Evolutionary conservation across 2,888 invertebrate species (phyloP), one percentile per base, ranked within the genome.

Genomic region (Platycnemis pennipes): DNA sequence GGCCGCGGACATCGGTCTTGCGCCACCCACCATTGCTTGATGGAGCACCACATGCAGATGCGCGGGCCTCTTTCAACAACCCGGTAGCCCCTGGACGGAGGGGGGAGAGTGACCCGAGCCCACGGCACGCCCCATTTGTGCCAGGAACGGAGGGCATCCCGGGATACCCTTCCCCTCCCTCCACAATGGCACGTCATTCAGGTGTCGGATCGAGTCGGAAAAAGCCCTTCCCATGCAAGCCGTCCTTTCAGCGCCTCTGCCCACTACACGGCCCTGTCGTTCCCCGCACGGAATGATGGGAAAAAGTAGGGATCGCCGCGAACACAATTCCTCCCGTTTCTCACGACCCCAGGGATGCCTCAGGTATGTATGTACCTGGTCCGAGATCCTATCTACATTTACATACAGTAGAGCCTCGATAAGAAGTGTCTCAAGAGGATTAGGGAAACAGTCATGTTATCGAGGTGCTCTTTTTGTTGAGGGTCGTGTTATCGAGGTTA

Each of bases 211-310:
- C 63, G n/a, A 63, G 63, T 63, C 63, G 26, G 22, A 63, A 63
- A 63, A 63, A 63, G 4, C 63, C 37, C 77, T n/a, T 13, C 37
- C n/a, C 77, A 37, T 37, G 31, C 37, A 37, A 16, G 7, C 19
- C 49, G 31, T 77, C 37, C 77, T 77, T 77, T 77, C 77, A 77
- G 77, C 77, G 77, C 77, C 77, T 77, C 77, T 77, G 77, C 77
- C 77, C 77, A 26, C 77, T 13, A 77, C 49, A 49, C 77, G 11
- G 16, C 37, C 77, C 37, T 77, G 7, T n/a, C 26, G 3, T 77
- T 7, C 19, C 26, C 77, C 31, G 31, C 31, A 77, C n/a, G 77
- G 37, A 77, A 77, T 3, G 77, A 37, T 37, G 13, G 7, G 31
- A 77, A 77, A 77, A 77, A 16, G 8, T 37, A 37, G 37, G 37